These are phyloP conservation scores for Pteronotus mesoamericanus DNA, from an alignment of 2,797 vertebrate species.

Conservation along the genomic window DNA sequence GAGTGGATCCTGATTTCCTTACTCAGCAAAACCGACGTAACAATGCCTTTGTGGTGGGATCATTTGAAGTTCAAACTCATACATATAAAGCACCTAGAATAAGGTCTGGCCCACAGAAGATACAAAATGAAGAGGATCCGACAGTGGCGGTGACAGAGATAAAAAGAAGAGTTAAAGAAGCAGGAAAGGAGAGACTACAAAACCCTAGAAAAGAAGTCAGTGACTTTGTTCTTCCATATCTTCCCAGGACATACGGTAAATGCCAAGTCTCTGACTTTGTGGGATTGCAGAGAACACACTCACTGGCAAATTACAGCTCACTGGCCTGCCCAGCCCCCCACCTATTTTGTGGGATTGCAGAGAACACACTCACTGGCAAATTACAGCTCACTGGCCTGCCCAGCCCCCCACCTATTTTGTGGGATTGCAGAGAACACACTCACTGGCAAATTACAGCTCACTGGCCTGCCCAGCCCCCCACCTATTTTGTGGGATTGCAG, in stretches of 20 bases:
- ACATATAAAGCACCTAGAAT: background rate
- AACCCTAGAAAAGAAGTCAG: background rate
- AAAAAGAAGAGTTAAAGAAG: background rate
- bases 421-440: too few relatives aligned
- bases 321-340: accelerated
- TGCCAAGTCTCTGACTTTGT: background rate
- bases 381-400: background rate
- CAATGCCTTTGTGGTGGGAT: background rate
- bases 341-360: background rate
- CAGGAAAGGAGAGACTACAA: background rate
- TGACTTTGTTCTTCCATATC: background rate
- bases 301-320: background rate
- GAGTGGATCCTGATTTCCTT: background rate
- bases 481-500: background rate
- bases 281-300: too few relatives aligned
- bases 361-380: background rate
- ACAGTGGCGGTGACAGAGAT: background rate
- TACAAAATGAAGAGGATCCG: background rate
- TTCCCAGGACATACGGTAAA: background rate
- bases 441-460: background rate
- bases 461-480: accelerated
- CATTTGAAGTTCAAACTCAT: background rate
- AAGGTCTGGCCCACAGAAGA: background rate
- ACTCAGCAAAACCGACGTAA: background rate
- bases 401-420: accelerated